phyloP scores from a whole-genome alignment of 2,113 vertebrate species.

The Willisornis vidua region DNA sequence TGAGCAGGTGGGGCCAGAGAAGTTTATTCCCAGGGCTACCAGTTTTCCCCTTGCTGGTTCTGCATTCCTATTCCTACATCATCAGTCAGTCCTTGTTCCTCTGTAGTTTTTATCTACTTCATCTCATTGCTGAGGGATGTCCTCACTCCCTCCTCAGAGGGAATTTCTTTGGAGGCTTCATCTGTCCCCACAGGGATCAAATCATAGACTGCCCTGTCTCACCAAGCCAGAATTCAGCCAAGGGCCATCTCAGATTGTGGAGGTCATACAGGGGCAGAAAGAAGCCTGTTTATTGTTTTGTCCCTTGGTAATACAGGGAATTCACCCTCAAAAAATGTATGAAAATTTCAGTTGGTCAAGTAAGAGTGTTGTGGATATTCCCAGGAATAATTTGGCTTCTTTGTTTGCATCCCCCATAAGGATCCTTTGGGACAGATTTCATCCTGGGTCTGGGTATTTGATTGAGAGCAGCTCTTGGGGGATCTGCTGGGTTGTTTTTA shows the following conservation, averaged over 20 bases:
- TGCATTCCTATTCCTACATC: not conserved
- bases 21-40: not conserved
- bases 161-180: not conserved
- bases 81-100: not conserved
- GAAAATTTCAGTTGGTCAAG: not conserved
- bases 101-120: not conserved
- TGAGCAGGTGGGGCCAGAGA: not conserved
- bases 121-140: not conserved
- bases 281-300: not conserved
- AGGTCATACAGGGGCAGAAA: not conserved
- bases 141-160: not conserved
- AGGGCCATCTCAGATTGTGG: not conserved
- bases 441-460: not conserved
- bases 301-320: not conserved
- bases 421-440: not conserved
- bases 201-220: not conserved
- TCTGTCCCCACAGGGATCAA: not conserved
- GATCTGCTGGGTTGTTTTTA: not conserved
- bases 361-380: not conserved
- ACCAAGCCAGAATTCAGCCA: not conserved
- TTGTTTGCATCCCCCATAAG: not conserved
- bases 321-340: not conserved
- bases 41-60: not conserved
- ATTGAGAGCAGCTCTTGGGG: not conserved
- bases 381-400: not conserved